Evolutionary conservation across 2,113 vertebrate species (phyloP), one percentile per base, ranked within the genome.

Genomic region (Corythornis cristatus): DNA sequence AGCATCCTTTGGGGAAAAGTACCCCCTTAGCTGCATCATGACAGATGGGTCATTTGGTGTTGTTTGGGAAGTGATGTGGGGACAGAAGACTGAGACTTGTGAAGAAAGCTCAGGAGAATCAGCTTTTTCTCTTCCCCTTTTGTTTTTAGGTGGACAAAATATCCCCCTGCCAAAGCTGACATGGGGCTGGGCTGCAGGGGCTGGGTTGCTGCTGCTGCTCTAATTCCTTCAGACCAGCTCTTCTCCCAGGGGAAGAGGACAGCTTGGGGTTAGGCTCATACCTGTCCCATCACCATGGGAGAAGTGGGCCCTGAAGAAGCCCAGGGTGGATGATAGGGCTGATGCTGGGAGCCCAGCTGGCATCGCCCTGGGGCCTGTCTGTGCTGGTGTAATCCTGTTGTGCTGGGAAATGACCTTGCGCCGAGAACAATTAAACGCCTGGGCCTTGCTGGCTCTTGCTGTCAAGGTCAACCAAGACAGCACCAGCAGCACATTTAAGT

Each of bases 121-220:
- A 92, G 87, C 75, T 93, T 91, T 95, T 93, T 95, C 92, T 71
- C 89, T 95, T 96, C 93, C 90, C 28, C 86, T 94, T 93, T 54
- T 90, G 72, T 74, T 95, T 88, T 91, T 53, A 93, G 94, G 64
- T 77, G 83, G 70, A 95, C 90, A 86, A 96, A 91, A 92, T 48
- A 78, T 20, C 46, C 85, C 86, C 83, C 46, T 37, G 37, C 22
- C 4, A 17, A 65, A 88, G 89, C 42, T 42, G 62, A 50, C 3
- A 17, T 48, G 5, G 3, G 67, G 60, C 53, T 57, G 40, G 81
- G 43, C 54, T 78, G 84, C 57, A 87, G 40, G 50, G 65, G 21
- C 71, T 31, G 67, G 78, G 67, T 76, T 46, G 31, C 67, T 75
- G 22, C 1, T 8, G 3, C 31, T 2, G 2, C n/a, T 40, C 74